Base-by-base conservation (phyloP, 2,888 invertebrate species). In the Syrphus vitripennis region DNA sequence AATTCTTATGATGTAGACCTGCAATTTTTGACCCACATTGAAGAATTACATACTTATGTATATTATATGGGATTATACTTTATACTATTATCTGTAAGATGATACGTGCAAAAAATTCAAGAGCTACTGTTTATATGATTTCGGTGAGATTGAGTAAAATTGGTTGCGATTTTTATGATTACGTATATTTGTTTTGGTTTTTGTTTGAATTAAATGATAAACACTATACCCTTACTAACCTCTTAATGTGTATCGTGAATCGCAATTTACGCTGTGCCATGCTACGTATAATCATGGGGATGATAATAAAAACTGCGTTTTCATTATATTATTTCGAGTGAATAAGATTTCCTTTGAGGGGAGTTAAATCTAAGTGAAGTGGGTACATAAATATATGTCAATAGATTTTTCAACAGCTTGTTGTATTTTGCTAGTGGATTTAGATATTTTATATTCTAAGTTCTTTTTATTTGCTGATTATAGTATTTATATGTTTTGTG, bases 271-370 rank as follows among this genome's bases (percentile, higher is more conserved):
- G 4, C 24, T 61, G 61, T 37, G 37, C 12, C 24, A 31, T 40
- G 40, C 9, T n/a, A n/a, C 9, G 40, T 24, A 40, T n/a, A 40
- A 24, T 40, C 40, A 21, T 24, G 61, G 10, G 40, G 61, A 61
- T 61, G 37, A 61, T 40, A 61, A 61, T 61, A 61, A 61, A 61
- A 61, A 40, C 24, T 61, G 61, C 61, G 61, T 24, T 61, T 61
- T 61, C 5, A 40, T 24, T 37, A 24, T 37, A 7, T 0, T 37
- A 7, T 0, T 24, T 40, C 34, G 21, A 61, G 6, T 19, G 19
- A 40, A 61, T 61, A 9, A 4, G 61, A 24, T 21, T 37, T 55
- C 16, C 9, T 26, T 55, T 55, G 29, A 31, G 7, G 42, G n/a
- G n/a, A n/a, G n/a, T n/a, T n/a, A n/a, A n/a, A n/a, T n/a, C n/a